Evolutionary conservation across 2,888 invertebrate genomes (phyloP), one percentile per base, ranked within the genome.

Genomic region (Leptinotarsa juncta): DNA sequence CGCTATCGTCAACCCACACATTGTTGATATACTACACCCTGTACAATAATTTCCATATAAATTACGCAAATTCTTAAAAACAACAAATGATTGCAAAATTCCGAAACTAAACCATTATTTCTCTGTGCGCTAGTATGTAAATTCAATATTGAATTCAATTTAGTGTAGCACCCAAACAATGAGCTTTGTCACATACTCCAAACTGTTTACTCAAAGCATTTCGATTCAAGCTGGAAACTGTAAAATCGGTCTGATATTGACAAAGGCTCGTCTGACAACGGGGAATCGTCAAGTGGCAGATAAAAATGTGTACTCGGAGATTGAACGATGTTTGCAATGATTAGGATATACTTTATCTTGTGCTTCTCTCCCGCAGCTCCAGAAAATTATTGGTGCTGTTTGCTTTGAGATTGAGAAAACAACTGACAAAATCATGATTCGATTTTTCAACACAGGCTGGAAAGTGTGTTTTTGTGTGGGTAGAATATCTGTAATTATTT

Each of bases 131-230:
- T 57, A 23, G 23, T 57, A 42, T 57, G 18, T 15, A 57, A 57
- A 57, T 57, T 57, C 23, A 57, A 57, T 57, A 57, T 57, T 23
- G 57, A 57, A 57, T 57, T 57, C 57, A 57, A 57, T 57, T 57
- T 57, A 57, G 20, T 23, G 57, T 3, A 57, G 57, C 57, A 57
- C 57, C 14, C 57, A 23, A 23, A 57, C 57, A 57, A 57, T 23
- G 23, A 57, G 57, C 57, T 57, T 57, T 57, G 53, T 53, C 53
- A 53, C 18, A 53, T 18, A 53, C 53, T 53, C 53, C 57, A 57
- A 57, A 23, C 57, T 57, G 57, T 57, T 57, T 57, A 14, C 57
- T 23, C 20, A 12, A 57, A 57, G 20, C 57, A 57, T 57, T 57
- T 57, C 57, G 23, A 57, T 23, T 57, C 16, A 57, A 16, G 2